Evolutionary conservation across 2,888 invertebrate genomes (phyloP).

Genomic region (Palloptera scutellata): DNA sequence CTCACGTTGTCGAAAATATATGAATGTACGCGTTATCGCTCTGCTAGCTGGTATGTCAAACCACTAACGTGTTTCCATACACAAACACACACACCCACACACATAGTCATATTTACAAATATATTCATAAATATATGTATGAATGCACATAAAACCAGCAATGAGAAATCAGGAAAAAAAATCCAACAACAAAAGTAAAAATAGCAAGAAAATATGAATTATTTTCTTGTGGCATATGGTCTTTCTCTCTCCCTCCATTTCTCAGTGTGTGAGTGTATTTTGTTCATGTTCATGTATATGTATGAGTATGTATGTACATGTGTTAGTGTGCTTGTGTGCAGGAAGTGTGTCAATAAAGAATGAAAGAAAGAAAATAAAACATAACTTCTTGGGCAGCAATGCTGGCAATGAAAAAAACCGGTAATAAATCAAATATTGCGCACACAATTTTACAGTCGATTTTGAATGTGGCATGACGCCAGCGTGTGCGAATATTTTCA

Average conservation of each 20-base stretch:
- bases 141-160: background rate
- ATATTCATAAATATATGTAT: background rate
- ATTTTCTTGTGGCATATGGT: background rate
- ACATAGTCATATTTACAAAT: background rate
- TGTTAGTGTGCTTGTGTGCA: background rate
- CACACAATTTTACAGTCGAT: conserved; percentile 37
- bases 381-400: background rate
- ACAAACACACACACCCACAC: background rate
- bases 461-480: conserved; percentile 14
- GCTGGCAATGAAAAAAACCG: background rate
- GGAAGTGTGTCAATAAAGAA: background rate
- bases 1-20: conserved; percentile 4
- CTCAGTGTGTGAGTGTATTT: background rate
- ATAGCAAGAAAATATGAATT: background rate
- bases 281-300: background rate
- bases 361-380: background rate
- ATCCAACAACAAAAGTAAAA: background rate
- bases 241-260: no score
- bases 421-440: conserved; percentile 35
- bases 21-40: background rate
- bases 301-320: no score
- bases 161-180: background rate
- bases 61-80: conserved; percentile 20
- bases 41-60: conserved; percentile 8
- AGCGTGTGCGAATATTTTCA: background rate